Conservation (phyloP, 2,888 invertebrate genomes). For the Eristalis tenax region DNA sequence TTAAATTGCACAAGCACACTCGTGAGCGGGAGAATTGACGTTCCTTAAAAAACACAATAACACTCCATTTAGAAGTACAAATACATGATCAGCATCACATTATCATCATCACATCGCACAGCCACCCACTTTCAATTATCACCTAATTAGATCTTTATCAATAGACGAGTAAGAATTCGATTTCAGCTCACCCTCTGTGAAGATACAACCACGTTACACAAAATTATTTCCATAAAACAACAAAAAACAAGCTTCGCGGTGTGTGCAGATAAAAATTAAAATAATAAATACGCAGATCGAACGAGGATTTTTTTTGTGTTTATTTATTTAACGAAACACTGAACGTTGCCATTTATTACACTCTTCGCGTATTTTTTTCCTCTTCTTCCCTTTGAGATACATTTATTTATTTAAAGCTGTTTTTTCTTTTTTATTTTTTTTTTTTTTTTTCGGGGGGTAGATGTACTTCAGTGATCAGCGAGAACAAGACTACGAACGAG, state of each 20-base stretch:
- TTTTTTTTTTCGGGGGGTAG: background rate
- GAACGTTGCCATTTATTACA: constrained; percentile 63
- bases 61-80: constrained; percentile 46
- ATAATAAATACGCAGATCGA: background rate
- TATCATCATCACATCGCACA: constrained; percentile 14
- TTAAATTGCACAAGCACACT: background rate
- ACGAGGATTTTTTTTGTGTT: constrained; percentile 28
- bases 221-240: constrained; percentile 3
- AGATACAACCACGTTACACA: background rate
- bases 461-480: constrained; percentile 53
- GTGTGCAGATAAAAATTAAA: constrained; percentile 1
- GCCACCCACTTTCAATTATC: constrained; percentile 59
- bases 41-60: constrained; percentile 42
- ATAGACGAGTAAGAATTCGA: constrained; percentile 25
- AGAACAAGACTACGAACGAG: constrained; percentile 60
- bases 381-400: constrained; percentile 8
- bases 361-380: constrained; percentile 43
- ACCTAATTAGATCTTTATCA: constrained; percentile 37
- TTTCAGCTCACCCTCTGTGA: constrained; percentile 19
- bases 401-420: constrained; percentile 27
- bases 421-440: background rate
- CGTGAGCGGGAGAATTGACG: constrained; percentile 2
- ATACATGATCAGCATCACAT: constrained; percentile 11
- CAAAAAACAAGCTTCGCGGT: constrained; percentile 44
- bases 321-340: constrained; percentile 52